Evolutionary conservation across 1,140 invertebrate species (phyloP), one percentile per base, ranked within the genome.

Genomic region (Drosophila orosa): DNA sequence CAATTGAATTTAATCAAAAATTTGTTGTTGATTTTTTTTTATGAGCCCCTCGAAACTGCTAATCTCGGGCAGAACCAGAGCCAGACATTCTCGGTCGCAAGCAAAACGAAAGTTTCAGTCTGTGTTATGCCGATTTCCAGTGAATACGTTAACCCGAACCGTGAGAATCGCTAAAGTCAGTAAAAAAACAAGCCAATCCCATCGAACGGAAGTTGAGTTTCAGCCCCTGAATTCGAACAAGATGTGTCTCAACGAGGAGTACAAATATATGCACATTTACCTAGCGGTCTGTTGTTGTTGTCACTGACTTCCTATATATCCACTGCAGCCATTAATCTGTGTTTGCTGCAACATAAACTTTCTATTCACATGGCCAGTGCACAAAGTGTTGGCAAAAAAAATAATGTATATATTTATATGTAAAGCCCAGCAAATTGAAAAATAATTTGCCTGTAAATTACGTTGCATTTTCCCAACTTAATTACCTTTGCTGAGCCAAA

Each of bases 231-330:
- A 65, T 47, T 29, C 62, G 29, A 62, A 8, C 59, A 59, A 66
- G 57, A 91, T 91, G 89, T 91, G 89, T 78, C 80, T 91, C 63
- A 89, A 89, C 68, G 89, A 91, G 67, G 89, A 91, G 67, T 91
- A 91, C 62, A 91, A 89, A 25, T 75, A 91, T 69, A 91, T 91
- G 89, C 89, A 91, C 52, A 74, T 76, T 37, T 89, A 91, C 81
- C 72, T 91, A 47, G 76, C 84, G 89, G 89, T 89, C 65, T 54
- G 83, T 87, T 35, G 83, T 87, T 35, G 19, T 3, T 35, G 61
- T 54, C 45, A 15, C 47, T 24, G 42, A 47, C 63, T 75, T 78
- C 63, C 44, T 78, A 72, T 54, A 55, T 58, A 19, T 60, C 15
- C 15, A 25, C 19, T 72, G 19, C 58, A 19, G 62, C 57, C 58